These are phyloP conservation scores for Chymomyza costata DNA, from an alignment of 1,140 invertebrate genomes.

Conservation along the genomic window DNA sequence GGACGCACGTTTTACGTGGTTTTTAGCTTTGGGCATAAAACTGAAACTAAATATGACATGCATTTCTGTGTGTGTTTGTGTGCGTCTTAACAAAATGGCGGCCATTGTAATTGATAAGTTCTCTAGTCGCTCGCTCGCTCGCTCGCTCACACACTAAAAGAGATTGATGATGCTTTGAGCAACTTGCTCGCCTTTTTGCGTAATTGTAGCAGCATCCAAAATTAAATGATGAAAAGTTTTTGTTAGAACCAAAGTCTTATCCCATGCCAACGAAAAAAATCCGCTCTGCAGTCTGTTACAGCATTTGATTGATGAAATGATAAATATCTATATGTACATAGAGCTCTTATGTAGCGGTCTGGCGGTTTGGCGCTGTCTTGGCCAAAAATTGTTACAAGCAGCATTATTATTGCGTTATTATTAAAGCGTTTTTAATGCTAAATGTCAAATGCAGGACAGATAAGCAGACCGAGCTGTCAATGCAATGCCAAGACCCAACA, in stretches of 20 bases:
- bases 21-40: slow-evolving; percentile 36
- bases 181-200: slow-evolving; percentile 37
- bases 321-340: slow-evolving; percentile 72
- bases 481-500: slow-evolving; percentile 21
- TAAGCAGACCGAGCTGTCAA: slow-evolving; percentile 71
- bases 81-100: slow-evolving; percentile 32
- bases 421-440: slow-evolving; percentile 73
- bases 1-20: slow-evolving; percentile 34
- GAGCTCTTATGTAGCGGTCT: slow-evolving; percentile 16
- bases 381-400: slow-evolving; percentile 42
- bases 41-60: slow-evolving; percentile 61
- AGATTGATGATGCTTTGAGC: slow-evolving; percentile 70
- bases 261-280: background rate
- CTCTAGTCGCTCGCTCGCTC: slow-evolving; percentile 16
- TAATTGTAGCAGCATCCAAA: slow-evolving; percentile 54
- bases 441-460: slow-evolving; percentile 73
- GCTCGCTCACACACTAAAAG: slow-evolving; percentile 47
- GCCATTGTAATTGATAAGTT: slow-evolving; percentile 68
- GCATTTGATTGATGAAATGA: slow-evolving; percentile 70
- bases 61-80: slow-evolving; percentile 35
- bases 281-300: slow-evolving; percentile 23
- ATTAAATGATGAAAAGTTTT: slow-evolving; percentile 69
- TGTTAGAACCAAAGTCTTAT: slow-evolving; percentile 16
- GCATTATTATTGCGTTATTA: slow-evolving; percentile 72
- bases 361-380: background rate